A percentile compares a stretch with the other conserved stretches of the same genome.
Evolutionary conservation across 2,888 invertebrate genomes (phyloP).

Genomic region (Leptinotarsa peninsularis): DNA sequence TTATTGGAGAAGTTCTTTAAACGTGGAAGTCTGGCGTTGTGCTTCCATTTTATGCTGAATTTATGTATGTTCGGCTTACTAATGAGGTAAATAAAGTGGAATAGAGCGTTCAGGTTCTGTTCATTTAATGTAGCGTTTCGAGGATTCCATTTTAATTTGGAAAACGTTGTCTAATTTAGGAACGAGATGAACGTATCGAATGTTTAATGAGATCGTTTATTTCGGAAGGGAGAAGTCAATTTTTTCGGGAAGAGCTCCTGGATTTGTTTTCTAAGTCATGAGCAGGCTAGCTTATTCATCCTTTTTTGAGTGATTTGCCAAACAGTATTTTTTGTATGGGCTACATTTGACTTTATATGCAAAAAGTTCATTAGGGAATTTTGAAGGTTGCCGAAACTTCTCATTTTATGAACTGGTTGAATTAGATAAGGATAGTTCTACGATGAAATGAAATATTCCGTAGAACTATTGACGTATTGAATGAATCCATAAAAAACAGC

Average conservation of each 20-base stretch:
- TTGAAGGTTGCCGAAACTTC: too few species aligned
- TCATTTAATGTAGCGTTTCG: conserved; percentile 6
- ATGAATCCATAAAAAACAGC: too few species aligned
- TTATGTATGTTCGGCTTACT: conserved; percentile 38
- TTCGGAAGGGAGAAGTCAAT: neutral
- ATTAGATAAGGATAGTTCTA: too few species aligned
- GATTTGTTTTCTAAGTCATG: too few species aligned
- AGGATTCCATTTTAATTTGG: conserved; percentile 15
- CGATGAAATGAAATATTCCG: too few species aligned
- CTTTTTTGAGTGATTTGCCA: too few species aligned
- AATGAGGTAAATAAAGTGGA: conserved; percentile 41
- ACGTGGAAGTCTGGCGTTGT: conserved; percentile 18
- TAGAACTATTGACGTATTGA: too few species aligned
- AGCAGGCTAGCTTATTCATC: too few species aligned
- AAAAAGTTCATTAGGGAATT: too few species aligned
- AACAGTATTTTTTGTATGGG: too few species aligned
- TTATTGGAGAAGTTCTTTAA: conserved; percentile 6
- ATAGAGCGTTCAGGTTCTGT: conserved; percentile 14
- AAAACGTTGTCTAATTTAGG: conserved; percentile 8
- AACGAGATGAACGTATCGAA: neutral
- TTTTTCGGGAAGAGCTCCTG: neutral
- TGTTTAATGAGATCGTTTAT: neutral
- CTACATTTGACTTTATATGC: too few species aligned
- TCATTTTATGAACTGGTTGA: too few species aligned
- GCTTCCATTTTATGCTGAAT: conserved; percentile 34